Conservation (phyloP, 2,888 invertebrate species). For the Drosophila hamatofila region DNA sequence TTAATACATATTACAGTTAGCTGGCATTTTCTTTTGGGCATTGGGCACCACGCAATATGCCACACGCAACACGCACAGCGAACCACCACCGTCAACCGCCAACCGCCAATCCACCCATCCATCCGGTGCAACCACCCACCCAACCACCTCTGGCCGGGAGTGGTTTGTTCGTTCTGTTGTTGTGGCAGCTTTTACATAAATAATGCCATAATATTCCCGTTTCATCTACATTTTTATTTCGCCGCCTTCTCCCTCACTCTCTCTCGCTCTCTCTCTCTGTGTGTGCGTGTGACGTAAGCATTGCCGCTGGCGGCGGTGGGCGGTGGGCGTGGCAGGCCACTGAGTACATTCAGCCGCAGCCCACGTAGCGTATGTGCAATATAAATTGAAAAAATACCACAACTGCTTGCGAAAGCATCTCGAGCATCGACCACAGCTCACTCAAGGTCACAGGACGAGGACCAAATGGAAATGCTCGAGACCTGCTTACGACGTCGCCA, state of each 20-base stretch:
- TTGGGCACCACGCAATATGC: constrained; percentile 21
- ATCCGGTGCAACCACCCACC: not conserved
- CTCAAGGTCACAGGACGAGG: constrained; percentile 48
- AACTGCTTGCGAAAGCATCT: constrained; percentile 14
- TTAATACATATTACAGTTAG: constrained; percentile 58
- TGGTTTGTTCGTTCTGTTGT: constrained; percentile 4
- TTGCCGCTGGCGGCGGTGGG: not conserved
- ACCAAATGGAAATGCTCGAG: not conserved
- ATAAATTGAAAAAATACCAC: constrained; percentile 5
- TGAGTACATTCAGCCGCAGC: not conserved
- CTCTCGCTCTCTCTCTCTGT: not conserved
- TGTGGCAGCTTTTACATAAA: constrained; percentile 55
- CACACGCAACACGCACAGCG: constrained; percentile 16
- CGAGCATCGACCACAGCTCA: constrained; percentile 12
- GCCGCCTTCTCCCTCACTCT: not conserved
- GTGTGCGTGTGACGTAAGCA: constrained; percentile 18
- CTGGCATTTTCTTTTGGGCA: constrained; percentile 48
- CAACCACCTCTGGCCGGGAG: not conserved
- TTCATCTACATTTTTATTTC: constrained; percentile 43
- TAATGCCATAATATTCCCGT: constrained; percentile 68
- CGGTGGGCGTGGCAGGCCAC: not conserved
- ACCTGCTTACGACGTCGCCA: constrained; percentile 3
- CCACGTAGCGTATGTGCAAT: constrained; percentile 39
- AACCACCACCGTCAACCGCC: not conserved
- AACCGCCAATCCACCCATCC: not conserved